phyloP scores from a whole-genome alignment of 2,888 invertebrate genomes.

The Idaea biselata region DNA sequence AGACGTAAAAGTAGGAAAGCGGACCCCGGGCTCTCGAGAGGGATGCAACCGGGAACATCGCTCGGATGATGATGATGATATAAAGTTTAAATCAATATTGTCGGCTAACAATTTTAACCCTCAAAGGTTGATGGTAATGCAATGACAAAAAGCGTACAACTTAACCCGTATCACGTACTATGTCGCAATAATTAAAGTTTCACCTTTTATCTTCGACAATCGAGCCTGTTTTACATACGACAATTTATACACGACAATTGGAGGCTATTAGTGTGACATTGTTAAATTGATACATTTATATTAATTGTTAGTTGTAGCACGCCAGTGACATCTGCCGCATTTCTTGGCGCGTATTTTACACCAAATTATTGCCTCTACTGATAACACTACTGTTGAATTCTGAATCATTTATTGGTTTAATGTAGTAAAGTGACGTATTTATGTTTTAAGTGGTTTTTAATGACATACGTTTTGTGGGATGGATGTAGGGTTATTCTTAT shows the following conservation, averaged over 20 bases:
- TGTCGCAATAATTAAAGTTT: constrained; percentile 53
- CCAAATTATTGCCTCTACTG: neutral
- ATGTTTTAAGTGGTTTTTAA: neutral
- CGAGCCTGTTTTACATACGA: neutral
- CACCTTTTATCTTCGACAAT: constrained; percentile 35
- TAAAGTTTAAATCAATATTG: too few relatives aligned
- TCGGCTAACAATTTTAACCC: too few relatives aligned
- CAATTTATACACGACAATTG: constrained; percentile 1
- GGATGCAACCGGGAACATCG: too few relatives aligned
- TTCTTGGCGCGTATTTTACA: neutral
- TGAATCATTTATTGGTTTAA: neutral
- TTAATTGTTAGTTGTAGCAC: neutral
- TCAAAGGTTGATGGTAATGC: neutral
- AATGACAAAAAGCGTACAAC: neutral
- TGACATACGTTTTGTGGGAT: neutral
- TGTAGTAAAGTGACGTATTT: neutral
- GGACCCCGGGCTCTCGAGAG: too few relatives aligned
- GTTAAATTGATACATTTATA: constrained; percentile 1
- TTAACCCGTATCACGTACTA: constrained; percentile 11
- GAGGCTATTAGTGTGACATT: neutral
- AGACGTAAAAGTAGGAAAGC: too few relatives aligned
- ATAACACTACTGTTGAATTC: neutral
- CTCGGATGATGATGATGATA: too few relatives aligned
- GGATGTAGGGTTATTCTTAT: neutral
- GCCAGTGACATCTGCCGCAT: neutral